A percentile compares a stretch with the other conserved stretches of the same genome.
phyloP scores from a whole-genome alignment of 2,888 invertebrate species.

The Drosophila helvetica region DNA sequence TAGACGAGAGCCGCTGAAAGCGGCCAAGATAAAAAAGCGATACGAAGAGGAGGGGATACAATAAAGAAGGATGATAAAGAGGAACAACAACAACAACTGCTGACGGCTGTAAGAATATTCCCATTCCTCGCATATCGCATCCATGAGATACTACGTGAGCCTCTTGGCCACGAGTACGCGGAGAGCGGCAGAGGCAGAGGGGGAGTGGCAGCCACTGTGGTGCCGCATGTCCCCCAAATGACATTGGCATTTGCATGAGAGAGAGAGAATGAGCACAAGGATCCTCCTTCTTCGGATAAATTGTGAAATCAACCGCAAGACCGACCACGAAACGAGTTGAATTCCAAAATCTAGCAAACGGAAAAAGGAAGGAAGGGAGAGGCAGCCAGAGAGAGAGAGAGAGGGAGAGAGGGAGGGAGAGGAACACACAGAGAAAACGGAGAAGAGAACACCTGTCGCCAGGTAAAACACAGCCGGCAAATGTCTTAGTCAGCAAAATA shows the following conservation, averaged over 20 bases:
- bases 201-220: conserved; percentile 5
- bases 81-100: conserved; percentile 10
- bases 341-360: conserved; percentile 32
- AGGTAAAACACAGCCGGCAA: conserved; percentile 58
- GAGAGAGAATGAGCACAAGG: background rate
- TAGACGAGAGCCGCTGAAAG: conserved; percentile 35
- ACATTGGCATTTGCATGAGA: conserved; percentile 41
- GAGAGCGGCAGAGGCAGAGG: conserved; percentile 1
- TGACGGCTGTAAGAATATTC: conserved; percentile 27
- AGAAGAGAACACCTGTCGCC: conserved; percentile 56
- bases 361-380: conserved; percentile 4
- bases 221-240: conserved; percentile 19
- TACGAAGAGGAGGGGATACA: conserved; percentile 18
- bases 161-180: conserved; percentile 13
- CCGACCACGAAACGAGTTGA: conserved; percentile 27
- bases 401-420: background rate
- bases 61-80: conserved; percentile 30
- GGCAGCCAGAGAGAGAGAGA: background rate
- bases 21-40: conserved; percentile 39
- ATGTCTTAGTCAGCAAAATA: conserved; percentile 48
- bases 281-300: conserved; percentile 24
- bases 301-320: conserved; percentile 4
- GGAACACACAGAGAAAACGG: background rate
- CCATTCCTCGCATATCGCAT: conserved; percentile 28
- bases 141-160: conserved; percentile 50